phyloP scores from a whole-genome alignment of 2,888 invertebrate species.

The Hemistola chrysoprasaria region DNA sequence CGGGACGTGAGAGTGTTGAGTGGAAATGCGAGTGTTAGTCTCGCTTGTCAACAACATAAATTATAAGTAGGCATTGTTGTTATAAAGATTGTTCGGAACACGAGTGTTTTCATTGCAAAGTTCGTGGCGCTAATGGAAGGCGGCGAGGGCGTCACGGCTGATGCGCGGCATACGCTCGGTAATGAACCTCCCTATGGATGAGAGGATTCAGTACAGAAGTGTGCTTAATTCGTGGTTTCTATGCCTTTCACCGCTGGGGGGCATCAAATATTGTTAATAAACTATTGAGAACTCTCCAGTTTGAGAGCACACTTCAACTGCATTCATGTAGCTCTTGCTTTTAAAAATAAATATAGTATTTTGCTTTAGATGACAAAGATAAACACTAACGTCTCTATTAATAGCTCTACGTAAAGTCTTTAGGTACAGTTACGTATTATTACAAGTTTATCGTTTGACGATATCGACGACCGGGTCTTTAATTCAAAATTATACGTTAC shows the following conservation, averaged over 20 bases:
- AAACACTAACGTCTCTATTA: no score
- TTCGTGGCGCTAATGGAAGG: slow-evolving; percentile 65
- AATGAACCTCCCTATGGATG: slow-evolving; percentile 76
- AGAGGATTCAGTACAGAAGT: slow-evolving; percentile 46
- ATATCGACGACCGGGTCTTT: no score
- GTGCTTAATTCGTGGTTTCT: slow-evolving; percentile 66
- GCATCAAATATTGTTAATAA: slow-evolving; percentile 53
- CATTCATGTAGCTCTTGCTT: slow-evolving; percentile 4
- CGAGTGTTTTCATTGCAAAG: slow-evolving; percentile 72
- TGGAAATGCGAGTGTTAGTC: slow-evolving; percentile 56
- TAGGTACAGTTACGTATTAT: no score
- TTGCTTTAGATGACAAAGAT: no score
- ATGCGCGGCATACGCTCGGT: slow-evolving; percentile 71
- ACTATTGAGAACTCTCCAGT: slow-evolving; percentile 36
- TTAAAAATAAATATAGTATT: no score
- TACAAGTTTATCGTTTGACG: no score
- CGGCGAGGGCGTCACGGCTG: slow-evolving; percentile 69
- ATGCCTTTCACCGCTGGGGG: slow-evolving; percentile 44
- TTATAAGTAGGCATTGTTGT: slow-evolving; percentile 72
- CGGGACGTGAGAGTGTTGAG: slow-evolving; percentile 46
- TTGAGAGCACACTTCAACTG: slow-evolving; percentile 24
- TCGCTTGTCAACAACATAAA: slow-evolving; percentile 74
- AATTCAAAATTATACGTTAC: no score
- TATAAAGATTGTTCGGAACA: slow-evolving; percentile 61
- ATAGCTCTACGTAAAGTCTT: no score